phyloP scores from a whole-genome alignment of 1,140 invertebrate genomes.

The Laodelphax striatellus region DNA sequence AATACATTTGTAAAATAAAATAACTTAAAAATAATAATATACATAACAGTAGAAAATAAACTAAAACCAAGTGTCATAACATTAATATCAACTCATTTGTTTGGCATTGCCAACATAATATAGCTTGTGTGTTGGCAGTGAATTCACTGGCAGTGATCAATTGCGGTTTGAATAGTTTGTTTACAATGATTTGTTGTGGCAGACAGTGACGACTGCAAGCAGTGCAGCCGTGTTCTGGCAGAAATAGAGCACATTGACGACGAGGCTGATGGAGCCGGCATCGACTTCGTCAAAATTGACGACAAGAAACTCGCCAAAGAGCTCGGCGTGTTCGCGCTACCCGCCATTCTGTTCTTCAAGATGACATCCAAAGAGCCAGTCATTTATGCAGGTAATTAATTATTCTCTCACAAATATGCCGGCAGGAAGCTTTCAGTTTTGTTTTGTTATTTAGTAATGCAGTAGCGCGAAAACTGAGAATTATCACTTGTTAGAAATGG shows the following conservation, averaged over 20 bases:
- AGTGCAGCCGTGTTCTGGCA: slow-evolving; percentile 73
- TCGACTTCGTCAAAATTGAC: slow-evolving; percentile 87
- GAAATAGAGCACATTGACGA: slow-evolving; percentile 92
- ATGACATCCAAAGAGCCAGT: slow-evolving; percentile 79
- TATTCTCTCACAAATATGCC: neutral
- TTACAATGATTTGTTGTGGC: slow-evolving; percentile 15
- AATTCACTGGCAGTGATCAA: too few relatives aligned
- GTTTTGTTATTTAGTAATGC: neutral
- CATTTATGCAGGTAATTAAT: slow-evolving; percentile 75
- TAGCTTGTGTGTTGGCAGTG: too few relatives aligned
- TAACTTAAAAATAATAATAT: too few relatives aligned
- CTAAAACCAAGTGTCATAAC: too few relatives aligned
- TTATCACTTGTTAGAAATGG: neutral
- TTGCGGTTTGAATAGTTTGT: too few relatives aligned
- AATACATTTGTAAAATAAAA: too few relatives aligned
- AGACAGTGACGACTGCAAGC: slow-evolving; percentile 91
- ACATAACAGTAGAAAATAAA: too few relatives aligned
- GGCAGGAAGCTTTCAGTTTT: too few relatives aligned
- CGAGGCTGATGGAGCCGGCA: slow-evolving; percentile 81
- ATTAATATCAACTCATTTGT: too few relatives aligned
- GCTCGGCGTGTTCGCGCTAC: slow-evolving; percentile 76
- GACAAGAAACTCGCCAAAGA: slow-evolving; percentile 78
- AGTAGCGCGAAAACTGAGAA: neutral
- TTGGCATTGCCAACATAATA: too few relatives aligned
- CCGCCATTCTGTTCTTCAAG: slow-evolving; percentile 82